Percentiles rank a stretch among this genome's conserved stretches.
Evolutionary conservation across 2,797 vertebrate species (phyloP).

Genomic region (Cichlasoma orientale): DNA sequence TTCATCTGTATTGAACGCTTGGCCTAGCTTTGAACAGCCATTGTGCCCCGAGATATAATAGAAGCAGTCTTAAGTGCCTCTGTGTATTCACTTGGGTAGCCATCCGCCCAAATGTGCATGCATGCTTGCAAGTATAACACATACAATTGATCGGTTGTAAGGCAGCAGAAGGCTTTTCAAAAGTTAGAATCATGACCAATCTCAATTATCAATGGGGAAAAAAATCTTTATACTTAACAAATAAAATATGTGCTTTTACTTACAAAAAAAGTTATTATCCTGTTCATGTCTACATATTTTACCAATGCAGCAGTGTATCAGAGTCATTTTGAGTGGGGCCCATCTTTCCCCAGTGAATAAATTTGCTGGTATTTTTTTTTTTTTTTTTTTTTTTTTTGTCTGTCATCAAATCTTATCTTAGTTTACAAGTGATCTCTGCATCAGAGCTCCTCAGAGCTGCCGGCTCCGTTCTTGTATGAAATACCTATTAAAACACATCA

Average conservation of each 20-base stretch:
- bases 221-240: background rate
- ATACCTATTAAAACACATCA: conserved; percentile 20
- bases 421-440: background rate
- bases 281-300: background rate
- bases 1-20: conserved; percentile 59
- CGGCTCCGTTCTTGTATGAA: background rate
- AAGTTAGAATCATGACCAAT: background rate
- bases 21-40: conserved; percentile 67
- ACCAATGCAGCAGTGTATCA: background rate
- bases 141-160: conserved; percentile 1
- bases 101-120: conserved; percentile 32
- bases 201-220: background rate
- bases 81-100: conserved; percentile 51
- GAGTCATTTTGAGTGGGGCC: background rate
- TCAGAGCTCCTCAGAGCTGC: background rate
- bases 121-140: conserved; percentile 17
- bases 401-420: background rate
- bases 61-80: conserved; percentile 58
- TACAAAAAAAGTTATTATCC: background rate
- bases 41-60: conserved; percentile 69
- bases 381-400: background rate
- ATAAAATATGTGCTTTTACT: background rate
- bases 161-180: conserved; percentile 2
- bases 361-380: background rate
- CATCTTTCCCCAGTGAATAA: background rate